Evolutionary conservation across 64 coral and sea anemone genomes (phyloP).

Genomic region (Catalaphyllia jardinei): DNA sequence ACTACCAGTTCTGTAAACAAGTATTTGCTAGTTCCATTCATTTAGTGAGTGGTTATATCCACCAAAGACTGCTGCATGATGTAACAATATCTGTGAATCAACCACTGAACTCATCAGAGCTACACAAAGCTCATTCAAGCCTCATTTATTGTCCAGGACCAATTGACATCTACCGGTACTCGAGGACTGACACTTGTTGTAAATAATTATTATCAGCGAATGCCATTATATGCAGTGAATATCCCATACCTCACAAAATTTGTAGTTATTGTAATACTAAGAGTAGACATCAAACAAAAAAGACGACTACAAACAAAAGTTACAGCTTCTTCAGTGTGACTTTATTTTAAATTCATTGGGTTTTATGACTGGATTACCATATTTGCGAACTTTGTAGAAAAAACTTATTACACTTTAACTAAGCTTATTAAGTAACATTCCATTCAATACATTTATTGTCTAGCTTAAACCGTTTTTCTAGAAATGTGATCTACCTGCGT

Average conservation of each 20-base stretch:
- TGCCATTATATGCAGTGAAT: background rate
- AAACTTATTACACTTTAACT: background rate
- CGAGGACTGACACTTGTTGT: too few relatives aligned
- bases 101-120: too few relatives aligned
- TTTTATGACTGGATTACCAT: background rate
- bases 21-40: too few relatives aligned
- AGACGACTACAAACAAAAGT: background rate
- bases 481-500: slow-evolving; percentile 1
- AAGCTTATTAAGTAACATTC: background rate
- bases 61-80: too few relatives aligned
- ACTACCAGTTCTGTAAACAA: too few relatives aligned
- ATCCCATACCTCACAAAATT: background rate
- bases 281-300: background rate
- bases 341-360: background rate
- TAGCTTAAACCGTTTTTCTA: background rate
- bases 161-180: too few relatives aligned
- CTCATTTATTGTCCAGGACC: too few relatives aligned
- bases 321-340: background rate
- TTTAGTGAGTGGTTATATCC: too few relatives aligned
- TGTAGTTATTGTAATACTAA: too few relatives aligned
- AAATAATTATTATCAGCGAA: too few relatives aligned
- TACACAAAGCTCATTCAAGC: too few relatives aligned
- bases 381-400: background rate
- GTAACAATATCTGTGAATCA: too few relatives aligned
- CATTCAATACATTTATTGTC: background rate